phyloP scores from a whole-genome alignment of 2,888 invertebrate species.

The Coleophora flavipennella region DNA sequence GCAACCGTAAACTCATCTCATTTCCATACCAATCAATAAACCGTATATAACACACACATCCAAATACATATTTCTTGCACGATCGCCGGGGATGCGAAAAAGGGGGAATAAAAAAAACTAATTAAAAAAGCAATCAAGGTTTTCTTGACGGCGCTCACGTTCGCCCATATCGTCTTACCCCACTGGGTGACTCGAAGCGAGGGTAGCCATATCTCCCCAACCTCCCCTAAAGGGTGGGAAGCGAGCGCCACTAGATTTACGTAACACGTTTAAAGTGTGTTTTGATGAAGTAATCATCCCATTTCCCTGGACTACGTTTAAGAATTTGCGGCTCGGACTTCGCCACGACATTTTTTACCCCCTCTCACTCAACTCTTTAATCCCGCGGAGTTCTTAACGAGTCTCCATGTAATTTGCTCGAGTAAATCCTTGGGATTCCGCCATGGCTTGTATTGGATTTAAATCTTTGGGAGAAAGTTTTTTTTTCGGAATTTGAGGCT shows the following conservation, averaged over 20 bases:
- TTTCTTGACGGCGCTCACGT: constrained; percentile 74
- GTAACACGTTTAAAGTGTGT: constrained; percentile 74
- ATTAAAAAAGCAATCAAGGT: constrained; percentile 74
- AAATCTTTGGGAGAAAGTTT: constrained; percentile 14
- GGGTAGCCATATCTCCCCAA: constrained; percentile 17
- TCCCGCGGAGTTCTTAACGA: constrained; percentile 58
- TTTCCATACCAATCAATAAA: constrained; percentile 24
- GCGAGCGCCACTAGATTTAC: constrained; percentile 68
- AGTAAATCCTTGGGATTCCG: constrained; percentile 37
- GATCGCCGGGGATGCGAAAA: constrained; percentile 61
- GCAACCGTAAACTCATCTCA: not conserved
- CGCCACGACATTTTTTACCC: constrained; percentile 35
- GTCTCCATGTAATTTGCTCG: constrained; percentile 46
- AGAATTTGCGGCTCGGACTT: constrained; percentile 64
- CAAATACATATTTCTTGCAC: constrained; percentile 65
- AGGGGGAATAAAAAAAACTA: constrained; percentile 68
- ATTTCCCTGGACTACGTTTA: constrained; percentile 69
- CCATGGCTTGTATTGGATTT: constrained; percentile 34
- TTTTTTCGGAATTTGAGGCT: not conserved
- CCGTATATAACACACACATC: constrained; percentile 36
- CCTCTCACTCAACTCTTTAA: constrained; percentile 54
- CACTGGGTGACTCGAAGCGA: constrained; percentile 35
- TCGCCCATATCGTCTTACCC: constrained; percentile 74
- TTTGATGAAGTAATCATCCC: constrained; percentile 74
- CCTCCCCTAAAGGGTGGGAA: constrained; percentile 40